Percentiles rank a stretch among this genome's conserved stretches.
Conservation (phyloP, 2,797 vertebrate species). For the Crocodylus rhombifer region DNA sequence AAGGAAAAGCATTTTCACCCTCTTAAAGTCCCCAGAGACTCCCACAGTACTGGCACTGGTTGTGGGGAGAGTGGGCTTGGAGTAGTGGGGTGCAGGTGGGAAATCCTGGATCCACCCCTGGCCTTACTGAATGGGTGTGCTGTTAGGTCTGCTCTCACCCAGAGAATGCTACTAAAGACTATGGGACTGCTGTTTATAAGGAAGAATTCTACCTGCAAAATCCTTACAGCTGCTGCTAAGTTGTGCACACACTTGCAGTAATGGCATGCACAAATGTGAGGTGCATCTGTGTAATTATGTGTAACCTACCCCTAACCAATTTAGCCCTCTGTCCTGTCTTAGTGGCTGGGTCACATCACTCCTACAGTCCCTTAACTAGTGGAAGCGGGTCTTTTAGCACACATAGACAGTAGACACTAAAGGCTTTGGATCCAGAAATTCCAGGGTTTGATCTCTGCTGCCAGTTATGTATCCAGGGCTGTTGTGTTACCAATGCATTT, state of each 20-base stretch:
- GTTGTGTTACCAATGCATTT: neutral
- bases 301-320: neutral
- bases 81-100: too few species aligned
- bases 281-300: accelerated
- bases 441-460: neutral
- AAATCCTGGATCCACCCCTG: too few species aligned
- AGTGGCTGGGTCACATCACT: too few species aligned
- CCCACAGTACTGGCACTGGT: too few species aligned
- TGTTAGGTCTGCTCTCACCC: neutral
- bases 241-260: neutral
- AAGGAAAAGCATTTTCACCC: too few species aligned
- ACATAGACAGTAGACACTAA: too few species aligned
- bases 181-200: neutral
- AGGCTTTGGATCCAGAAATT: too few species aligned
- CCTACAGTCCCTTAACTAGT: too few species aligned
- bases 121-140: too few species aligned
- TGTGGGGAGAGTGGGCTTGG: too few species aligned
- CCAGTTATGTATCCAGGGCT: accelerated
- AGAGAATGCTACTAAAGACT: neutral
- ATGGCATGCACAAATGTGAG: accelerated
- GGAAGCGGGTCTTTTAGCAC: too few species aligned
- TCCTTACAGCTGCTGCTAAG: neutral
- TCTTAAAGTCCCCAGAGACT: too few species aligned
- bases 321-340: neutral
- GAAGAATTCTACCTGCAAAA: neutral